These are phyloP conservation scores for Elymnias hypermnestra DNA, from an alignment of 1,140 invertebrate genomes.

Conservation along the genomic window DNA sequence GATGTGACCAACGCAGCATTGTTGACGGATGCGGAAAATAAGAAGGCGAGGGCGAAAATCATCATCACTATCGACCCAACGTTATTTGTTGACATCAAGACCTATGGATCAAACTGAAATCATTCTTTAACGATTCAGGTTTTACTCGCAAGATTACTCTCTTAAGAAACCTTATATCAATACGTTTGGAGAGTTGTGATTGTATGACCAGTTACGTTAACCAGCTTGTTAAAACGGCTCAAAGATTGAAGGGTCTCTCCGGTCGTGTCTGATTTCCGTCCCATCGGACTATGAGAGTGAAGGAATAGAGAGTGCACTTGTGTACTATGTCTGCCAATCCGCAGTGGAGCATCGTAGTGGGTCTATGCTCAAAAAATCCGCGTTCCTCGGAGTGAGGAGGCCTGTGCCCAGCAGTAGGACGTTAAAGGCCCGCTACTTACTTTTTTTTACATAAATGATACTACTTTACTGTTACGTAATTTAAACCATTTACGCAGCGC, in stretches of 20 bases:
- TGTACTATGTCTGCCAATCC: too few species aligned
- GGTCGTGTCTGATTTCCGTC: too few species aligned
- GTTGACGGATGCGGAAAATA: background rate
- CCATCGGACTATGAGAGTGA: too few species aligned
- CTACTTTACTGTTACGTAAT: too few species aligned
- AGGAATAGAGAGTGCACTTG: too few species aligned
- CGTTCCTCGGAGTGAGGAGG: too few species aligned
- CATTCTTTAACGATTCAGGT: background rate
- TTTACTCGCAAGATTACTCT: conserved; percentile 1
- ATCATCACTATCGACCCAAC: background rate
- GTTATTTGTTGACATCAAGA: background rate
- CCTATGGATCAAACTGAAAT: background rate
- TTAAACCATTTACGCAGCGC: too few species aligned
- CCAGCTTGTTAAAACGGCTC: background rate
- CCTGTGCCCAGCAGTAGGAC: too few species aligned
- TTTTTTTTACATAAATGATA: too few species aligned
- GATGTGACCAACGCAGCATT: background rate
- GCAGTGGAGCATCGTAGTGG: too few species aligned
- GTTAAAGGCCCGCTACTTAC: too few species aligned
- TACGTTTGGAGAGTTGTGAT: conserved; percentile 2
- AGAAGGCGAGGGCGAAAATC: background rate
- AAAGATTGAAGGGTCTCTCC: conserved; percentile 1
- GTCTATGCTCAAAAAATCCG: too few species aligned
- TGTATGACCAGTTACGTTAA: background rate
- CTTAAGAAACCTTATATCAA: conserved; percentile 1